Percentiles rank a stretch among this genome's conserved stretches.
phyloP scores from a whole-genome alignment of 2,888 invertebrate genomes.

The Tolmerus cingulatus region DNA sequence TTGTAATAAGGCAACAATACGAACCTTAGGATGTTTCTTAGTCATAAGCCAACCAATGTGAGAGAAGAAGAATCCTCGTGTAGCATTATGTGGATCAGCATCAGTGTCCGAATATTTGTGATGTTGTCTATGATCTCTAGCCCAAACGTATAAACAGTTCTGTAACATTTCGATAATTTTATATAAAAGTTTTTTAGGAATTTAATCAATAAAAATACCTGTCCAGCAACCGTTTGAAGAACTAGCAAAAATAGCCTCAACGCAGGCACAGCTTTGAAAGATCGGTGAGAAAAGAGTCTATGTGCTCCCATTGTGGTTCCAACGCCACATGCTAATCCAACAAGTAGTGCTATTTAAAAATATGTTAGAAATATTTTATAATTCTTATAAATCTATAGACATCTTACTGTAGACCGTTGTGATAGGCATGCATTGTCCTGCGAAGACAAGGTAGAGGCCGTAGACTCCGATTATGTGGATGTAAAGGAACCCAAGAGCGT shows the following conservation, averaged over 20 bases:
- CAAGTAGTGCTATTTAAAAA: constrained; percentile 19
- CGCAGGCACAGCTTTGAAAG: constrained; percentile 76
- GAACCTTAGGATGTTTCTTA: constrained; percentile 77
- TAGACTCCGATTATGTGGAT: constrained; percentile 65
- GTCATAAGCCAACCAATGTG: constrained; percentile 87
- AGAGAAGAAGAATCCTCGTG: constrained; percentile 85
- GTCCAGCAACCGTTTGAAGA: constrained; percentile 77
- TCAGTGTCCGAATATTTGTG: constrained; percentile 77
- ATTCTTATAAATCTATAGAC: not conserved
- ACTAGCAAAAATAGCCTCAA: constrained; percentile 70
- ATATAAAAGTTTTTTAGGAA: not conserved
- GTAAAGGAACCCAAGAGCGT: constrained; percentile 68
- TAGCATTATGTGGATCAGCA: constrained; percentile 84
- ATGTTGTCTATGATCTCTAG: constrained; percentile 81
- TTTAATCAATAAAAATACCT: constrained; percentile 66
- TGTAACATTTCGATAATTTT: constrained; percentile 35
- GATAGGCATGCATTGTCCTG: constrained; percentile 54
- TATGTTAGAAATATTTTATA: not conserved
- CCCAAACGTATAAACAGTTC: constrained; percentile 80
- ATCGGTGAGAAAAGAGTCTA: constrained; percentile 78
- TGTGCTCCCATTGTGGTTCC: constrained; percentile 86
- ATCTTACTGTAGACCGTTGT: constrained; percentile 63
- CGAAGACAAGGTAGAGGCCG: constrained; percentile 44
- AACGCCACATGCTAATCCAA: constrained; percentile 62
- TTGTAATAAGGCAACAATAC: not conserved